Base-by-base conservation (phyloP, 2,888 invertebrate species). In the Dugesia japonica region DNA sequence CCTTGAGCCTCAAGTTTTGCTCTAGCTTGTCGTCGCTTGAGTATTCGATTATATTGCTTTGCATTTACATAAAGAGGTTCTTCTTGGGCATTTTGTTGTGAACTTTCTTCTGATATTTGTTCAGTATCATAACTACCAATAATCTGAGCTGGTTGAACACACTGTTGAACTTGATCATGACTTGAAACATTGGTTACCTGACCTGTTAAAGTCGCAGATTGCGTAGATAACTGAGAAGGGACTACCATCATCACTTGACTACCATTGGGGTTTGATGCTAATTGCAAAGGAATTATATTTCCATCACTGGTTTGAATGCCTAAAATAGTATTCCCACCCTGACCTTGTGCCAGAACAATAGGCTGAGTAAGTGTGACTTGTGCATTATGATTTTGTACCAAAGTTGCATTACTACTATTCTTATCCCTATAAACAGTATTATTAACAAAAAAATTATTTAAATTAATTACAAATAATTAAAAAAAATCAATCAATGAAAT, bases 61-160 rank as follows among this genome's bases (percentile, higher is more conserved):
- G 95, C 95, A 86, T 98, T 98, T 0, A 98, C 98, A 84, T 97
- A 98, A 23, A 98, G 86, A 0, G 97, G 92, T 82, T 95, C 94
- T 82, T 95, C 95, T 83, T 94, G 42, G 20, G 23, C 56, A 23
- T 56, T 56, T 23, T 56, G 56, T n/a, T 56, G 56, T 4, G 20
- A n/a, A n/a, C 7, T 20, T 23, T 56, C 56, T n/a, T 56, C 56
- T 23, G 56, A 56, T n/a, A 56, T 56, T n/a, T 56, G 56, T 23
- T 56, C 56, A 1, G 56, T 56, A 4, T 56, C 56, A 23, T 56
- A 56, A 23, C 56, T 56, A 23, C 56, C 56, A 23, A 56, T 56
- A 23, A 56, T n/a, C 56, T 56, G 56, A 20, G 9, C n/a, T 4
- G 56, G 56, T 23, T 56, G 56, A 1, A 56, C 56, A 23, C 56